Percentiles rank a stretch among this genome's conserved stretches.
phyloP scores from a whole-genome alignment of 2,888 invertebrate species.

The Drosophila anceps region DNA sequence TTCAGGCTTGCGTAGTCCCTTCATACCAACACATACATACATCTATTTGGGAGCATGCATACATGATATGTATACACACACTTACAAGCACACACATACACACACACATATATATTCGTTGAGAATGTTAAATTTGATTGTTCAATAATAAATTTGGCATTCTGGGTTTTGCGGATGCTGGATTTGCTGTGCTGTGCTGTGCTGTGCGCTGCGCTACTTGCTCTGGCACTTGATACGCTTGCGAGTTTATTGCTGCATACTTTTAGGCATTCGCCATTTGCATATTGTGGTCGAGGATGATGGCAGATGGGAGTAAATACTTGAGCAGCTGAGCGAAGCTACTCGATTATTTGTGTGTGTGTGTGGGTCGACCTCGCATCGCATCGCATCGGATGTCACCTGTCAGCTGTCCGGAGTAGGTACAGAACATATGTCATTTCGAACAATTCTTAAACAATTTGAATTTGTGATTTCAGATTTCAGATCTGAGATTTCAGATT shows the following conservation, averaged over 20 bases:
- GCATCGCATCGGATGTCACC: slow-evolving; percentile 12
- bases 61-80: background rate
- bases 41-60: background rate
- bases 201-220: background rate
- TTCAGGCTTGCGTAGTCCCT: no score
- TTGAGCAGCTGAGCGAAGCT: background rate
- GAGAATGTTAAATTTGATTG: slow-evolving; percentile 6
- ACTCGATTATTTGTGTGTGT: background rate
- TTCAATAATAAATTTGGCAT: slow-evolving; percentile 11
- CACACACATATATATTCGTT: background rate
- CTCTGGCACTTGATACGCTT: background rate
- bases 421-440: slow-evolving; percentile 20
- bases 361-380: background rate
- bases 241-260: slow-evolving; percentile 5
- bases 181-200: background rate
- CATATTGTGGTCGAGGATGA: slow-evolving; percentile 4
- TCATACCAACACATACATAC: background rate
- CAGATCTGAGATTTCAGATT: background rate
- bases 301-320: background rate
- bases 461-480: slow-evolving; percentile 30
- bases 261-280: slow-evolving; percentile 5
- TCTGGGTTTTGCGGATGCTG: background rate
- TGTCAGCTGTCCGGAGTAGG: slow-evolving; percentile 33
- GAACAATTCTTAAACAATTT: slow-evolving; percentile 33
- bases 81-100: background rate